Evolutionary conservation across 1,140 invertebrate genomes (phyloP).

Genomic region (Eubasilissa regina): DNA sequence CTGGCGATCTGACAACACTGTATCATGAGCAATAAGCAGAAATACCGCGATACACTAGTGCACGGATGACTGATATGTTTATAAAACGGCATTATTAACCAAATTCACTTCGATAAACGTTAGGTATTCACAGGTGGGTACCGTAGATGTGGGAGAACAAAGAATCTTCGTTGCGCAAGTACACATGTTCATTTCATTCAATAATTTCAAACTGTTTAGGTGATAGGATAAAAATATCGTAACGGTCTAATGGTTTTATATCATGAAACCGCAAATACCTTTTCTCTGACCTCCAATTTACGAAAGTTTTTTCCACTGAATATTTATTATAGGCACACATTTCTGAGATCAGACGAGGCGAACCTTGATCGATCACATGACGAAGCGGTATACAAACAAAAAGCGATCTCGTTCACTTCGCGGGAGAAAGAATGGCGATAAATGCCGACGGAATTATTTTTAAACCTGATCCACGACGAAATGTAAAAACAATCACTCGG

Average conservation of each 20-base stretch:
- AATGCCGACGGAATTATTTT: slow-evolving; percentile 28
- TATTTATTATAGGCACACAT: background rate
- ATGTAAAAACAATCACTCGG: slow-evolving; percentile 28
- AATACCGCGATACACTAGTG: background rate
- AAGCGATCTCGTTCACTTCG: background rate
- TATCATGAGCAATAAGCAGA: background rate
- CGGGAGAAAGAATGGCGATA: background rate
- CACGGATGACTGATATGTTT: background rate
- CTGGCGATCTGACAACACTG: slow-evolving; percentile 36
- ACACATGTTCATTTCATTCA: background rate
- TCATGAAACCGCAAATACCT: background rate
- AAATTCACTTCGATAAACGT: slow-evolving; percentile 2
- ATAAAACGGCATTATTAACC: background rate
- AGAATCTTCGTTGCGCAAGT: slow-evolving; percentile 18
- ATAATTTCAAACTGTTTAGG: background rate
- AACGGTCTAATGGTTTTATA: background rate
- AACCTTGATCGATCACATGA: slow-evolving; percentile 29
- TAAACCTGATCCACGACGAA: background rate
- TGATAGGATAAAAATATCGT: background rate
- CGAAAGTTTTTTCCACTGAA: background rate
- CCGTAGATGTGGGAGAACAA: background rate
- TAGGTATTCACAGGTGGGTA: background rate
- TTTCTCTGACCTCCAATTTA: slow-evolving; percentile 4
- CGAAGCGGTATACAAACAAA: slow-evolving; percentile 15
- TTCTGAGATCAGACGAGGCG: slow-evolving; percentile 4